Evolutionary conservation across 2,113 vertebrate genomes (phyloP).

Genomic region (Herpetotheres cachinnans): DNA sequence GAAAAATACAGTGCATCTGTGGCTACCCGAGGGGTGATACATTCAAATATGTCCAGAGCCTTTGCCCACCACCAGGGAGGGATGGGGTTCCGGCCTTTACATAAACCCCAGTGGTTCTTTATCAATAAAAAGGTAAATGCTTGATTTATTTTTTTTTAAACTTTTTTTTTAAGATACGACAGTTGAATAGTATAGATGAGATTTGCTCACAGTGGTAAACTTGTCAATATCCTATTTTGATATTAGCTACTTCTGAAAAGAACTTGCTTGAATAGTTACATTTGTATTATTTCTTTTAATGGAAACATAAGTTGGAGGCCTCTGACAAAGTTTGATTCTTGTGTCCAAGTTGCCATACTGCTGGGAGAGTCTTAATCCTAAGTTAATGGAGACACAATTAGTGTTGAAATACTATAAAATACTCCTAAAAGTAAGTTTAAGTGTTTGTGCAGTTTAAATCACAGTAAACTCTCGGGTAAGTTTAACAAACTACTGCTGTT

Average conservation of each 20-base stretch:
- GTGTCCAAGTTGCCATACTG: neutral
- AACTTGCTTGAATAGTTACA: neutral
- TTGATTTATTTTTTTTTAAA: too few species aligned
- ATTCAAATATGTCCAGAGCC: constrained; percentile 83
- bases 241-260: neutral
- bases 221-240: neutral
- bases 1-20: constrained; percentile 84
- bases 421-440: neutral
- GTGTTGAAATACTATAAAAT: neutral
- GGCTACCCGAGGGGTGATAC: constrained; percentile 89
- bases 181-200: accelerated
- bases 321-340: neutral
- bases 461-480: neutral
- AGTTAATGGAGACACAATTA: neutral
- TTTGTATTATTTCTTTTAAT: neutral
- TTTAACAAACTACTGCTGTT: neutral
- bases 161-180: neutral
- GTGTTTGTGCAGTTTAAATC: neutral
- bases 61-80: constrained; percentile 77
- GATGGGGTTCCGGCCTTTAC: constrained; percentile 87
- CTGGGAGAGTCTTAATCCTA: neutral
- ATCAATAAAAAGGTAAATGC: constrained; percentile 86
- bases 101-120: constrained; percentile 94
- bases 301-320: neutral
- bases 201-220: neutral